Evolutionary conservation across 2,113 vertebrate species (phyloP).

Genomic region (Daboia siamensis): DNA sequence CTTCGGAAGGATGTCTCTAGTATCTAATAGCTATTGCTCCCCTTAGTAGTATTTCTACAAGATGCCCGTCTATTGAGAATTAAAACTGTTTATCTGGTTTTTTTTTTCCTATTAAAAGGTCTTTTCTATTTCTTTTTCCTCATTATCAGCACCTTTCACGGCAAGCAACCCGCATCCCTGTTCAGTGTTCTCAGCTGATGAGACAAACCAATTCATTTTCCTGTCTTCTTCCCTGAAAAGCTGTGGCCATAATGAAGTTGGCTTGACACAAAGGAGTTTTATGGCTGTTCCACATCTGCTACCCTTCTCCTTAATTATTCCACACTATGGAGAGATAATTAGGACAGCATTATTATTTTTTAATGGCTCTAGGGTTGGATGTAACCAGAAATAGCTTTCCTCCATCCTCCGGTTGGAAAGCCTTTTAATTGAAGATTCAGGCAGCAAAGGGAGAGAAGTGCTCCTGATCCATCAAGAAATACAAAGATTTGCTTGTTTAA

Average conservation of each 20-base stretch:
- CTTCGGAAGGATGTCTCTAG: background rate
- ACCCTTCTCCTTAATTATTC: slow-evolving; percentile 57
- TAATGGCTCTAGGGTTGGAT: slow-evolving; percentile 55
- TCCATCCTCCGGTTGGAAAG: slow-evolving; percentile 4
- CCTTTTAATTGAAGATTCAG: slow-evolving; percentile 54
- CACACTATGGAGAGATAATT: slow-evolving; percentile 60
- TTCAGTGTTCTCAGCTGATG: slow-evolving; percentile 56
- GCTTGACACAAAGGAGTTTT: slow-evolving; percentile 50
- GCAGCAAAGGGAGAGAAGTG: slow-evolving; percentile 30
- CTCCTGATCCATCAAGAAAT: slow-evolving; percentile 30
- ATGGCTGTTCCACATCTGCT: slow-evolving; percentile 49
- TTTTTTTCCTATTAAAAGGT: slow-evolving; percentile 42
- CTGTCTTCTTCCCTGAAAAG: slow-evolving; percentile 31
- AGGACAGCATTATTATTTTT: slow-evolving; percentile 42
- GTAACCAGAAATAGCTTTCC: slow-evolving; percentile 48
- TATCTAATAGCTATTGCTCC: background rate
- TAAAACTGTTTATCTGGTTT: background rate
- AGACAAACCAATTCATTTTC: slow-evolving; percentile 56
- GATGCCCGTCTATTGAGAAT: background rate
- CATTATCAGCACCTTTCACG: slow-evolving; percentile 24
- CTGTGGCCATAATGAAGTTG: slow-evolving; percentile 55
- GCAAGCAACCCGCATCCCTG: slow-evolving; percentile 42
- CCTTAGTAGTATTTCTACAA: background rate
- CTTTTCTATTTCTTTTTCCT: background rate
- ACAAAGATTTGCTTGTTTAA: slow-evolving; percentile 1